These are phyloP conservation scores for Pocota personata DNA, from an alignment of 2,888 invertebrate species.

Conservation along the genomic window DNA sequence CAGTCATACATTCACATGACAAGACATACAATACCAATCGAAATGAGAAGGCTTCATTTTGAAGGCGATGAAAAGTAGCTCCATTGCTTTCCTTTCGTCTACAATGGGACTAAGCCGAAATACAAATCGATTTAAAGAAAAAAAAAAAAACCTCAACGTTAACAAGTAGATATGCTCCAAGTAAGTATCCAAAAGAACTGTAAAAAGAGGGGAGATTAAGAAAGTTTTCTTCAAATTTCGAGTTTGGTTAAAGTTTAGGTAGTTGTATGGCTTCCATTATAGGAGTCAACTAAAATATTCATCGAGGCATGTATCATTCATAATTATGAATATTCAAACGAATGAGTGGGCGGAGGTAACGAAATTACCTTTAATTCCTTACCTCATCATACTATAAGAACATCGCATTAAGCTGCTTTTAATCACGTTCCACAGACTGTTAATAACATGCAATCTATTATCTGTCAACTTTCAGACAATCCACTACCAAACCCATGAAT, in stretches of 20 bases:
- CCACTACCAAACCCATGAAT: background rate
- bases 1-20: background rate
- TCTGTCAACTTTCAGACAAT: background rate
- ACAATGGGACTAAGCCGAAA: background rate
- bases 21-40: background rate
- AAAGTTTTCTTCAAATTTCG: too few relatives aligned
- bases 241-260: background rate
- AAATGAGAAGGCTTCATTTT: background rate
- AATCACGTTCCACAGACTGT: conserved; percentile 11
- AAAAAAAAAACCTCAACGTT: background rate
- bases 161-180: background rate
- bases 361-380: background rate
- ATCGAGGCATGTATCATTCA: background rate
- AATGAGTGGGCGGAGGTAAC: background rate
- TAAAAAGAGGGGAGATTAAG: too few relatives aligned
- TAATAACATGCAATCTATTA: conserved; percentile 10
- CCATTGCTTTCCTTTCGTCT: background rate
- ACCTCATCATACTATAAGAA: background rate
- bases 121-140: background rate
- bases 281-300: background rate
- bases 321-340: background rate
- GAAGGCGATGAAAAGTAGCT: background rate
- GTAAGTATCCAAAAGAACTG: background rate
- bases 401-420: conserved; percentile 35
- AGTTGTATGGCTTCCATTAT: background rate